Evolutionary conservation across 1,140 invertebrate species (phyloP).

Genomic region (Chrysomallon squamiferum): DNA sequence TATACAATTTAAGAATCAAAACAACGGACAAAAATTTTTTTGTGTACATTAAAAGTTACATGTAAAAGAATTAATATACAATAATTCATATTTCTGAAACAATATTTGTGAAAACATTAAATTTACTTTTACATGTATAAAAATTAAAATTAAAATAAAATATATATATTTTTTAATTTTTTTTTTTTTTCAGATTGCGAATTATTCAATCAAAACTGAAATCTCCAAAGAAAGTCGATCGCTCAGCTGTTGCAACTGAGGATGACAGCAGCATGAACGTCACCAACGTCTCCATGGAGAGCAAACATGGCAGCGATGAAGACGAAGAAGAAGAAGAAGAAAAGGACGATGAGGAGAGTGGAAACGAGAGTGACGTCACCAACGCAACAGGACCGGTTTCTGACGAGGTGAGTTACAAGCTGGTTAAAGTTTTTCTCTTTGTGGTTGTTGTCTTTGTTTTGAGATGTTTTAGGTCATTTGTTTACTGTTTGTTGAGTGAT

Average conservation of each 20-base stretch:
- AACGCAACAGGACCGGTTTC: conserved; percentile 32
- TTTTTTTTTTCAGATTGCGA: conserved; percentile 25
- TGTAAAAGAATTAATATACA: too few species aligned
- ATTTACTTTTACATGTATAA: too few species aligned
- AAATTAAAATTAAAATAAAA: too few species aligned
- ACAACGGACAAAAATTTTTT: too few species aligned
- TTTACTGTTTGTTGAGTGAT: too few species aligned
- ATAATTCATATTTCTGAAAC: too few species aligned
- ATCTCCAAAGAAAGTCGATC: conserved; percentile 68
- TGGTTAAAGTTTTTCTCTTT: not conserved
- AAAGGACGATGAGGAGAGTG: conserved; percentile 70
- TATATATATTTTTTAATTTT: too few species aligned
- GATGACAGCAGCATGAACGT: conserved; percentile 40
- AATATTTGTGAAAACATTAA: too few species aligned
- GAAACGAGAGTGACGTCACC: conserved; percentile 76
- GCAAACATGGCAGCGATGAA: conserved; percentile 38
- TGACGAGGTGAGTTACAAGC: conserved; percentile 36
- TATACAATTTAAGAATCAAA: too few species aligned
- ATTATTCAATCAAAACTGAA: conserved; percentile 71
- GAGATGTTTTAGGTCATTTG: too few species aligned
- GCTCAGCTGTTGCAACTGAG: conserved; percentile 25
- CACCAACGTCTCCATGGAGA: conserved; percentile 26
- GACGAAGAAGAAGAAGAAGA: conserved; percentile 64
- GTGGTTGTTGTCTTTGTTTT: too few species aligned
- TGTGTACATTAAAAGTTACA: too few species aligned